Percentiles rank a stretch among this genome's conserved stretches.
Evolutionary conservation across 1,140 invertebrate genomes (phyloP).

Genomic region (Zaprionus capensis): DNA sequence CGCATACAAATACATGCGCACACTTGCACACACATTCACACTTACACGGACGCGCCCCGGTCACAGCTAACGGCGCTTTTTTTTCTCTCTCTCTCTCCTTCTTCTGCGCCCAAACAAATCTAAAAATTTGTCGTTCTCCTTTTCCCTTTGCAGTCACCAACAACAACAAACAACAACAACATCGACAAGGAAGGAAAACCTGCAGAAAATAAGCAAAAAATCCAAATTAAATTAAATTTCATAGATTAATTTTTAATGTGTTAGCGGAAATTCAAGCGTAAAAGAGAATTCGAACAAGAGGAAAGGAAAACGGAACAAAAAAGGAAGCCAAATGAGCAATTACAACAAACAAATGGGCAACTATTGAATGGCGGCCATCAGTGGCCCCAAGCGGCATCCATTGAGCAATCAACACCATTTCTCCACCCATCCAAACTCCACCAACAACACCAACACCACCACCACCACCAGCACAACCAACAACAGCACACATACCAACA

Average conservation of each 20-base stretch:
- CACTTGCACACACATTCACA: slow-evolving; percentile 22
- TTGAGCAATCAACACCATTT: slow-evolving; percentile 81
- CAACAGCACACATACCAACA: slow-evolving; percentile 13
- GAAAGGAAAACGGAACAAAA: slow-evolving; percentile 35
- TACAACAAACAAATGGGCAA: slow-evolving; percentile 69
- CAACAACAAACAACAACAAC: slow-evolving; percentile 6
- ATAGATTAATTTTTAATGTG: slow-evolving; percentile 43
- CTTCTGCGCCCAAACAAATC: slow-evolving; percentile 36
- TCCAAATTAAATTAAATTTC: slow-evolving; percentile 34
- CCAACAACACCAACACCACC: slow-evolving; percentile 70
- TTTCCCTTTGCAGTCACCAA: slow-evolving; percentile 25
- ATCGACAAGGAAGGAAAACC: not conserved
- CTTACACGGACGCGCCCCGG: slow-evolving; percentile 48
- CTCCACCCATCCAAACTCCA: slow-evolving; percentile 61
- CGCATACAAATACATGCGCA: slow-evolving; percentile 50
- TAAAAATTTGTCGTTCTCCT: slow-evolving; percentile 20
- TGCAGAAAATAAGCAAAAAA: slow-evolving; percentile 12
- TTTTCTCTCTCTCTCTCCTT: slow-evolving; percentile 27
- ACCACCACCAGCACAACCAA: slow-evolving; percentile 10
- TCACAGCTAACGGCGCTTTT: slow-evolving; percentile 67
- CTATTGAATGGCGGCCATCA: slow-evolving; percentile 91
- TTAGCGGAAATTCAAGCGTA: slow-evolving; percentile 17
- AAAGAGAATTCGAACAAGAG: slow-evolving; percentile 22
- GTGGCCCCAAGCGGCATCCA: slow-evolving; percentile 91
- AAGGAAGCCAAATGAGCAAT: slow-evolving; percentile 45